Evolutionary conservation across 2,888 invertebrate species (phyloP).

Genomic region (Drosophila ezoana): DNA sequence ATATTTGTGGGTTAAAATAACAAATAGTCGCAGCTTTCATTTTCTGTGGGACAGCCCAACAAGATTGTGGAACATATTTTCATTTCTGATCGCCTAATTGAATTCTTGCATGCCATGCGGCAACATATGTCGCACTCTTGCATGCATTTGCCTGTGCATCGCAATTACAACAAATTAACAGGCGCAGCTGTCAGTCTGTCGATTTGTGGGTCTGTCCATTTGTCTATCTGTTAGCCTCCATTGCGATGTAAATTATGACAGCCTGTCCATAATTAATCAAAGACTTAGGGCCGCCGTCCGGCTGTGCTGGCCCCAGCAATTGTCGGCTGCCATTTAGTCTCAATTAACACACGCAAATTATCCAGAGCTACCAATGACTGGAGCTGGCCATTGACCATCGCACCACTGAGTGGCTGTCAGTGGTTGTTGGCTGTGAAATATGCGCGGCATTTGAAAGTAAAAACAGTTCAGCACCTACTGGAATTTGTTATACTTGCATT

Average conservation of each 20-base stretch:
- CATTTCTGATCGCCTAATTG: slow-evolving; percentile 44
- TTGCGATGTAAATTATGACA: slow-evolving; percentile 77
- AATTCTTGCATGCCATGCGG: slow-evolving; percentile 67
- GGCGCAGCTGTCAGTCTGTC: slow-evolving; percentile 40
- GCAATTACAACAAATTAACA: slow-evolving; percentile 64
- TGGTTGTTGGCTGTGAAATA: slow-evolving; percentile 36
- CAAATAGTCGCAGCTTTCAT: slow-evolving; percentile 63
- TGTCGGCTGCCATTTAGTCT: slow-evolving; percentile 60
- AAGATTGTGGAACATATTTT: slow-evolving; percentile 59
- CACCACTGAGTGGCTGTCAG: slow-evolving; percentile 11
- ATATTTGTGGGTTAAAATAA: slow-evolving; percentile 67
- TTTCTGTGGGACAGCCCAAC: slow-evolving; percentile 43
- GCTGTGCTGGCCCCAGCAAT: slow-evolving; percentile 9
- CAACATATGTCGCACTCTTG: slow-evolving; percentile 16
- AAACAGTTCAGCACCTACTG: slow-evolving; percentile 70
- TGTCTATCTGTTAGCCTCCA: slow-evolving; percentile 15
- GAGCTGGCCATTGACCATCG: slow-evolving; percentile 16
- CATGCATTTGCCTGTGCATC: slow-evolving; percentile 26
- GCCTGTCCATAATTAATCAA: slow-evolving; percentile 79
- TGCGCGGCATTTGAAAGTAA: slow-evolving; percentile 74
- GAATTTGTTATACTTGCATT: slow-evolving; percentile 51
- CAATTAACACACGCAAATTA: slow-evolving; percentile 77
- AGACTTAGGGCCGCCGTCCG: slow-evolving; percentile 68
- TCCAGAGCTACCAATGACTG: slow-evolving; percentile 24
- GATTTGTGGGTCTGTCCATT: slow-evolving; percentile 4